Base-by-base conservation (phyloP, 2,888 invertebrate genomes). In the Drosophila neonasuta region DNA sequence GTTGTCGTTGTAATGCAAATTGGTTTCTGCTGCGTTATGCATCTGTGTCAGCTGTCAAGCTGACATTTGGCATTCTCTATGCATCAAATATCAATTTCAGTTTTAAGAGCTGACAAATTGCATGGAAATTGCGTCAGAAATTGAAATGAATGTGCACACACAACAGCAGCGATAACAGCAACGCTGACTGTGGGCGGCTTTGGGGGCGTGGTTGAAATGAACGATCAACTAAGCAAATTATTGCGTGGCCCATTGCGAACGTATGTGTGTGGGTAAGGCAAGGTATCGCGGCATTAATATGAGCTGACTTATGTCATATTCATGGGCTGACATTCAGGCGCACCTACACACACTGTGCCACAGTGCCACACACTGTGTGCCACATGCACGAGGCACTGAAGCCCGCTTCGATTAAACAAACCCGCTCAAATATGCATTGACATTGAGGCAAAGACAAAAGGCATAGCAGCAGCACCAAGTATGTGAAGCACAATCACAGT, bases 391-490 rank as follows among this genome's bases (percentile, higher is more conserved):
- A 48, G 48, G 49, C 50, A 49, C 24, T 24, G 51, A 36, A 63
- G 68, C 65, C 65, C 78, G 71, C 80, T 83, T 83, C 83, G 83
- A 83, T 83, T 83, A 85, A 83, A 83, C 87, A 83, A 83, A 77
- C 80, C 87, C 61, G 46, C 71, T 81, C 71, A 79, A 79, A 82
- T 83, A 83, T 83, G 82, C 87, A 85, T 48, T 87, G 83, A 82
- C 83, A 83, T 87, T 87, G 83, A 71, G 66, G 66, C 83, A 79
- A 80, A 83, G 83, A 78, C 86, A 73, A 71, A 71, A 71, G 50
- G 70, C 60, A 36, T 54, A 68, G 57, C 65, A 32, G 54, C 42
- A 42, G 36, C 36, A 36, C 20, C 36, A 17, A 32, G 45, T 44
- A 45, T 39, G 45, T 58, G 52, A 32, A 29, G 15, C 32, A 2